Evolutionary conservation across 2,113 vertebrate genomes (phyloP).

Genomic region (Maccullochella peelii): DNA sequence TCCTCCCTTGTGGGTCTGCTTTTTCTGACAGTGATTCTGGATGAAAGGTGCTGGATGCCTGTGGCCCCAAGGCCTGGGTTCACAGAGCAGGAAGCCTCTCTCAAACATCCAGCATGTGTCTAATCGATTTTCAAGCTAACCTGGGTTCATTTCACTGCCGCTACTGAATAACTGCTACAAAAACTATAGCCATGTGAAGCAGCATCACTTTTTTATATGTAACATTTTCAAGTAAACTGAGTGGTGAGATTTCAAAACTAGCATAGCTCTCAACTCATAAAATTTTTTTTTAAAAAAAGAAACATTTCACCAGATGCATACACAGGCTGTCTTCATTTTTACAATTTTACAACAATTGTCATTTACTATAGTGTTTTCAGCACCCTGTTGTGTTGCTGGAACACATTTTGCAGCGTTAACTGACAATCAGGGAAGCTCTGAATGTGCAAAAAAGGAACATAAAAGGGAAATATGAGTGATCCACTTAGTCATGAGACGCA

Average conservation of each 20-base stretch:
- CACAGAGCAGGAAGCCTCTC: slow-evolving; percentile 40
- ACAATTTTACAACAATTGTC: background rate
- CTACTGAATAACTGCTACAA: slow-evolving; percentile 3
- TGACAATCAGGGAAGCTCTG: background rate
- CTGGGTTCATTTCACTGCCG: slow-evolving; percentile 33
- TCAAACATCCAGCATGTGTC: slow-evolving; percentile 44
- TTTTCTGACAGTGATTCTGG: slow-evolving; percentile 60
- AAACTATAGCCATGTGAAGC: background rate
- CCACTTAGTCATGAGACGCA: background rate
- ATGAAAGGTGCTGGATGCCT: slow-evolving; percentile 52
- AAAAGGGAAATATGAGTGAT: background rate
- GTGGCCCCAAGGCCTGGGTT: slow-evolving; percentile 26
- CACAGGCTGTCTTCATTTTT: background rate
- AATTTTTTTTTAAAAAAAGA: background rate
- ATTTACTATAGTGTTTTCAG: background rate
- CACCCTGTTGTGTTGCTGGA: background rate
- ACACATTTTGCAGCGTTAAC: background rate
- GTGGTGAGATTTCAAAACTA: background rate
- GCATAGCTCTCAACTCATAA: background rate
- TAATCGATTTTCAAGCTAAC: slow-evolving; percentile 45
- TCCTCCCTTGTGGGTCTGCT: slow-evolving; percentile 37
- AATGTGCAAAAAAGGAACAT: background rate
- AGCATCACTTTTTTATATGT: background rate
- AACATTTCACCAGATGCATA: background rate
- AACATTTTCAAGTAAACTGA: background rate